A percentile compares a stretch with the other conserved stretches of the same genome.
These are phyloP conservation scores for Epirrhoe tristata DNA, from an alignment of 2,888 invertebrate species.

Conservation along the genomic window DNA sequence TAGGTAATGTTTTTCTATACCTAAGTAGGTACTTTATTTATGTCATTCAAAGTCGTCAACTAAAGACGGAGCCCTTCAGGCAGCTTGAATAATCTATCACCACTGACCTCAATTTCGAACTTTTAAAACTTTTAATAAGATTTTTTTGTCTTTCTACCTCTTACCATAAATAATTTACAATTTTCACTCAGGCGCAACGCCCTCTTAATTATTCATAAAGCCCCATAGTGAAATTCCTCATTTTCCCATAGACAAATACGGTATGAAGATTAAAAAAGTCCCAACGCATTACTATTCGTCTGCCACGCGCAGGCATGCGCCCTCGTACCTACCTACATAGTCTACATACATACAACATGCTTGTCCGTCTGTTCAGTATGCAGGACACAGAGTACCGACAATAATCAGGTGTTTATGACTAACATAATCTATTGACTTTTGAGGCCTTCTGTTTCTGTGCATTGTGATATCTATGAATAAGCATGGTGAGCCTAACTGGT, in stretches of 20 bases:
- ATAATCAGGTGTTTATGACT: constrained; percentile 41
- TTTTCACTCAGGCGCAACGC: too few relatives aligned
- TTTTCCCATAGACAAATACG: constrained; percentile 22
- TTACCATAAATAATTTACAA: too few relatives aligned
- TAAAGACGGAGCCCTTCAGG: too few relatives aligned
- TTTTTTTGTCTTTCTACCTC: too few relatives aligned
- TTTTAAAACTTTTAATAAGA: too few relatives aligned
- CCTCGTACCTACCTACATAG: background rate
- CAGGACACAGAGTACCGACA: constrained; percentile 29
- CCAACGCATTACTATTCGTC: constrained; percentile 8
- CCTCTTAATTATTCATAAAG: background rate
- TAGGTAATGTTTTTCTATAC: too few relatives aligned
- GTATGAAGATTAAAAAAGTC: constrained; percentile 33
- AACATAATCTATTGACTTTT: constrained; percentile 31
- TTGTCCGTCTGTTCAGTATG: constrained; percentile 23
- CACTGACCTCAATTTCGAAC: too few relatives aligned
- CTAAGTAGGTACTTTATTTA: too few relatives aligned
- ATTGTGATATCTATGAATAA: constrained; percentile 10
- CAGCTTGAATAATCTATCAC: too few relatives aligned
- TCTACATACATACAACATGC: constrained; percentile 11
- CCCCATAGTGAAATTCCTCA: constrained; percentile 13
- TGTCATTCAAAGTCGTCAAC: too few relatives aligned
- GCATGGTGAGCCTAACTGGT: background rate
- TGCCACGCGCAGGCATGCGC: constrained; percentile 36
- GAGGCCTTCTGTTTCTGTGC: constrained; percentile 3